Base-by-base conservation (phyloP, 2,113 vertebrate species). In the Oreochromis aureus region DNA sequence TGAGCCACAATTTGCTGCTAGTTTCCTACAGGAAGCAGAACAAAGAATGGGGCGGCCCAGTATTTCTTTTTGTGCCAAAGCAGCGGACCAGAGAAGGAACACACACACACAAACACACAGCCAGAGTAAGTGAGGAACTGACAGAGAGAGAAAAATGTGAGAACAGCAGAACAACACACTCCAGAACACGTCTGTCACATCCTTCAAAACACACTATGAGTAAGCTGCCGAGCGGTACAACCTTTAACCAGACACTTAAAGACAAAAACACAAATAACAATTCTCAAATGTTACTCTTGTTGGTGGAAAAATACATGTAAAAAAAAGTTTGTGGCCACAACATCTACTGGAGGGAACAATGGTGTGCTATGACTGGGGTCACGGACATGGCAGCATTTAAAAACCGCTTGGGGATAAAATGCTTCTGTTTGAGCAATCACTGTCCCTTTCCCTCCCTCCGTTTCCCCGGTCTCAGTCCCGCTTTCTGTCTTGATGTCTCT, bases 1-100 rank as follows among this genome's bases (percentile, higher is more conserved):
- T 95, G 92, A 95, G 93, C 87, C 91, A 94, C 93, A 95, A 94
- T 95, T 94, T 95, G 94, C 93, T 93, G 93, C 92, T 91, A 84
- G 94, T 95, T 95, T 94, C 94, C 91, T 94, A 95, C 94, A 96
- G 94, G 89, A 93, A 91, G 84, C 81, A 94, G 92, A 88, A 95
- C 94, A 96, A 96, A 95, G 95, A 93, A 82, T 19, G 89, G 93
- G 92, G 90, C 90, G 51, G 93, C 90, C 86, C 88, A 89, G 87
- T 87, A 92, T 82, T 89, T 86, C 83, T 94, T 95, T 95, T 96
- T 95, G 95, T 95, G 90, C 91, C 88, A 91, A 92, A 91, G 95
- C 95, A 95, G 90, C 91, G 81, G 92, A 94, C 91, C 93, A 95
- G 86, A 92, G 87, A 91, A 86, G 84, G 89, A 82, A 81, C 88